Base-by-base conservation (phyloP, 2,888 invertebrate species). In the Plagodis pulveraria region DNA sequence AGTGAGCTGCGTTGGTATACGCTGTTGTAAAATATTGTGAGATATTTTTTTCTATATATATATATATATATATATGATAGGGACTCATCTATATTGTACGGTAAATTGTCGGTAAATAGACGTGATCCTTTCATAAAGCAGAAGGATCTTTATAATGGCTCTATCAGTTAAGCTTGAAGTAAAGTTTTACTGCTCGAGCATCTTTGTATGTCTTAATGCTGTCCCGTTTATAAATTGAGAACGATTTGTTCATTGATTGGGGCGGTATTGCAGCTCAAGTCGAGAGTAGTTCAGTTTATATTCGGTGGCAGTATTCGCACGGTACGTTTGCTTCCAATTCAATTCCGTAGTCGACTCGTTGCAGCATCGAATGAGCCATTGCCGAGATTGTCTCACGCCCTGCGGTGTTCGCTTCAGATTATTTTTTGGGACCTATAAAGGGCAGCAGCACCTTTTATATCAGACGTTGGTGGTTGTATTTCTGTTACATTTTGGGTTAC, bases 261-360 rank as follows among this genome's bases (percentile, higher is more conserved):
- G 71, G 66, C 75, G 74, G 74, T 78, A 79, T 73, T 66, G 69
- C 71, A 73, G 71, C 74, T 77, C 72, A 77, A 75, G 78, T 81
- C 67, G 78, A 74, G 78, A 85, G 81, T 77, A 81, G 83, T 84
- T 86, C 83, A 79, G 85, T 87, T 87, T 89, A 88, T 86, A 86
- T 87, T 84, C 86, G 84, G 77, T 78, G 86, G 79, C 79, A 81
- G 81, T 84, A 78, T 84, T 78, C 79, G 81, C 81, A 86, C 85
- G 89, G 87, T 81, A 88, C 87, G 89, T 90, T 91, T 91, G 84
- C 85, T 89, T 87, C 84, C 88, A 89, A 91, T 90, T 90, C 87
- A 89, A 90, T 89, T 87, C 87, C 86, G 78, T 81, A 74, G 83
- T 83, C 86, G 87, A 83, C 83, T 89, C 89, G 86, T 86, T 86